Evolutionary conservation across 30 jellyfish, hydroid and myxozoan genomes (phyloP).

Genomic region (Pseudorhiza aurosa): DNA sequence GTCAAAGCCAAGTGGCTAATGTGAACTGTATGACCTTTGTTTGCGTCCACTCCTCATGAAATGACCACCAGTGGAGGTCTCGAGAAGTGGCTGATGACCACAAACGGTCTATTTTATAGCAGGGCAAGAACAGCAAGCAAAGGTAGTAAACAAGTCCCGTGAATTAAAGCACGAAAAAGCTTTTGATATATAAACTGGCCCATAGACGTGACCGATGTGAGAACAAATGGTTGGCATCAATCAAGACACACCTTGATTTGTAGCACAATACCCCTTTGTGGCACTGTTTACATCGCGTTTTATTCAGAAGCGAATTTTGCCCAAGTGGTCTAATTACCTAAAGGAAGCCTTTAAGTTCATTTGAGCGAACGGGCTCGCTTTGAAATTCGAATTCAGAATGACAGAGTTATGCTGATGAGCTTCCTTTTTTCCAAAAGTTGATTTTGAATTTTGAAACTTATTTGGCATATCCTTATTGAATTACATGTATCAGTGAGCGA

Average conservation of each 20-base stretch:
- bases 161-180: too few species aligned
- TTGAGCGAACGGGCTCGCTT: slow-evolving; percentile 4
- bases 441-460: neutral
- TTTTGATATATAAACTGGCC: too few species aligned
- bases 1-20: too few species aligned
- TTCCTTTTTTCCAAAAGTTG: slow-evolving; percentile 10
- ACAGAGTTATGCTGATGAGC: neutral
- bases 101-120: too few species aligned
- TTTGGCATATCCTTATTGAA: slow-evolving; percentile 13
- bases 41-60: too few species aligned
- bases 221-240: neutral
- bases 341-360: neutral
- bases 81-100: too few species aligned
- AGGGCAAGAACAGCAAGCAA: too few species aligned
- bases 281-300: neutral
- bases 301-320: neutral
- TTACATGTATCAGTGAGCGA: neutral
- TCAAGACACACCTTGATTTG: neutral
- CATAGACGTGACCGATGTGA: neutral
- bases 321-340: neutral
- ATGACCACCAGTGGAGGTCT: too few species aligned
- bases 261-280: neutral
- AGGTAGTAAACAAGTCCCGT: too few species aligned
- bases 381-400: neutral
- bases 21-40: too few species aligned